These are phyloP conservation scores for Epirrita christyi DNA, from an alignment of 2,888 invertebrate genomes.

Conservation along the genomic window DNA sequence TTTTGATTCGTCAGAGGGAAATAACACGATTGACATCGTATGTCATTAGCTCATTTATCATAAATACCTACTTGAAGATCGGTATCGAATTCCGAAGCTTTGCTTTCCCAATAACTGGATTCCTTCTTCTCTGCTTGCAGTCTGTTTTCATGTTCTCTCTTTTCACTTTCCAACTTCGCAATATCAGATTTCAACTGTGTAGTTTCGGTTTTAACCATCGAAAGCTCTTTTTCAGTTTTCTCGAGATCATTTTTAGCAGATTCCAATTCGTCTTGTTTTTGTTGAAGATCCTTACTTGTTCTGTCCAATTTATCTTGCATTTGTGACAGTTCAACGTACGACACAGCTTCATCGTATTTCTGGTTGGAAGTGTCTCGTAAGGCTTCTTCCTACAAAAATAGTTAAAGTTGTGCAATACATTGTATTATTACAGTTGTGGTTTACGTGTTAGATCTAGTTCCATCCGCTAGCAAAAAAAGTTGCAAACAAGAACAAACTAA, in stretches of 20 bases:
- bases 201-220: constrained; percentile 69
- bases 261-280: constrained; percentile 67
- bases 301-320: constrained; percentile 75
- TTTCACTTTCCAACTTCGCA: constrained; percentile 76
- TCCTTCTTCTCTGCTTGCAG: constrained; percentile 86
- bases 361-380: constrained; percentile 74
- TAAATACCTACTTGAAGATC: constrained; percentile 83
- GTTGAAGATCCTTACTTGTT: constrained; percentile 61
- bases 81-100: constrained; percentile 85
- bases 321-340: constrained; percentile 78
- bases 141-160: constrained; percentile 87
- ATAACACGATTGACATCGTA: not conserved
- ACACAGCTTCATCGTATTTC: constrained; percentile 76
- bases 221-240: constrained; percentile 77
- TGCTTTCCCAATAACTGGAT: constrained; percentile 86
- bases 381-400: constrained; percentile 66
- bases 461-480: not conserved
- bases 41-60: not conserved
- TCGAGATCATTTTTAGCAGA: constrained; percentile 62
- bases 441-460: not conserved
- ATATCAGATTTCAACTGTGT: constrained; percentile 72
- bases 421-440: not conserved
- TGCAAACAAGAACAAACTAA: not conserved
- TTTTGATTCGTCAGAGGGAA: not conserved
- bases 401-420: too few relatives aligned